Conservation (phyloP, 1,140 invertebrate species). For the Aphaenogaster ashmeadi region DNA sequence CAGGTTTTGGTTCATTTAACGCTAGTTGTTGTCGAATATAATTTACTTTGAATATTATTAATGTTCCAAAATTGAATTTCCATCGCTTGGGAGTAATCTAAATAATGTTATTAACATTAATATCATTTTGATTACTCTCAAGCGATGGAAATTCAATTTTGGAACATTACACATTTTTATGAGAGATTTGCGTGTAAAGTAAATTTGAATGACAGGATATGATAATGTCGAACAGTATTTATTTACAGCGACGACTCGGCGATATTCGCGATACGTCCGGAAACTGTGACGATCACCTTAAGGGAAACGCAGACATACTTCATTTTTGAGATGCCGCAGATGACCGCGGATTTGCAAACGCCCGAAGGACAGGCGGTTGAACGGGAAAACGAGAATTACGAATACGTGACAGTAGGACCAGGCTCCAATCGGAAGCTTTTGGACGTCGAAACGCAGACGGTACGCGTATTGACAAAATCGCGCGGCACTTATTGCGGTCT, state of each 20-base stretch:
- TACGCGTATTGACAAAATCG: slow-evolving; percentile 88
- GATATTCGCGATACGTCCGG: slow-evolving; percentile 80
- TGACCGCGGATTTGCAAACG: slow-evolving; percentile 88
- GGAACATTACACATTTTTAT: neutral
- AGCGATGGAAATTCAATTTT: neutral
- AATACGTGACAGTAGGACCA: slow-evolving; percentile 89
- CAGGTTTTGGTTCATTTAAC: no score
- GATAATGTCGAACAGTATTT: neutral
- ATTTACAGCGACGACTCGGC: slow-evolving; percentile 68
- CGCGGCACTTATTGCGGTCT: slow-evolving; percentile 88
- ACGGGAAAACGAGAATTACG: slow-evolving; percentile 90
- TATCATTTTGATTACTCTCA: neutral
- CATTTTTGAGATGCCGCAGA: slow-evolving; percentile 89
- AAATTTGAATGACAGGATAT: neutral
- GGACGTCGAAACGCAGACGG: slow-evolving; percentile 90
- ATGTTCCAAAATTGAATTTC: neutral
- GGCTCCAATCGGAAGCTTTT: slow-evolving; percentile 89
- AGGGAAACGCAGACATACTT: slow-evolving; percentile 90
- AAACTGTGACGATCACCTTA: slow-evolving; percentile 89
- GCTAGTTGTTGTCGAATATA: no score
- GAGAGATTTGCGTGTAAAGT: neutral
- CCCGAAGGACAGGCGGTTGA: slow-evolving; percentile 88
- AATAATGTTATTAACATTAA: slow-evolving; percentile 33
- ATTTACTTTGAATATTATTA: no score
- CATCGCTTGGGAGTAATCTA: neutral